Evolutionary conservation across 2,113 vertebrate genomes (phyloP).

Genomic region (Gasterosteus aculeatus): DNA sequence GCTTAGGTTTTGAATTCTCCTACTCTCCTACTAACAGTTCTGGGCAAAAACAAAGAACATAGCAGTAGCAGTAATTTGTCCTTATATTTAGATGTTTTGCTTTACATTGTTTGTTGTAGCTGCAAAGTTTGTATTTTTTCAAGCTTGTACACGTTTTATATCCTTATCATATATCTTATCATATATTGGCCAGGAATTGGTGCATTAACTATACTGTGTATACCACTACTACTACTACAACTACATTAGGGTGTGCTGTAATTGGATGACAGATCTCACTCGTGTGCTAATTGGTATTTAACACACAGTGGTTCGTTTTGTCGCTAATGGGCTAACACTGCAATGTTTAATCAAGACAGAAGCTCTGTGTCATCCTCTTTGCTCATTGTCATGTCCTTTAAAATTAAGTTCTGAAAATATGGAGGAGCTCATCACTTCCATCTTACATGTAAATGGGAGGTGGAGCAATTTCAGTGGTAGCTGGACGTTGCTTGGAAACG

Average conservation of each 20-base stretch:
- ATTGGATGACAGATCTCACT: not conserved
- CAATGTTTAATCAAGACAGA: not conserved
- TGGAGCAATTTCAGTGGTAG: constrained; percentile 2
- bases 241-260: not conserved
- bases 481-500: constrained; percentile 31
- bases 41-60: not conserved
- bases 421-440: not conserved
- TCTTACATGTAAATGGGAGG: not conserved
- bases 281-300: not conserved
- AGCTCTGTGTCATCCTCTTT: not conserved
- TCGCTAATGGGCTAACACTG: not conserved
- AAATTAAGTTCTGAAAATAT: not conserved
- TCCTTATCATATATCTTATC: too few species aligned
- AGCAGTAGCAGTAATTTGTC: not conserved
- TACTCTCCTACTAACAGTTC: not conserved
- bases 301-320: not conserved
- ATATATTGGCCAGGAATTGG: not conserved
- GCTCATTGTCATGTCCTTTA: not conserved
- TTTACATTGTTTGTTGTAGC: not conserved
- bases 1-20: not conserved
- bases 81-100: not conserved
- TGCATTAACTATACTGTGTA: not conserved
- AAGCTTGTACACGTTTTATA: not conserved
- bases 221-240: not conserved
- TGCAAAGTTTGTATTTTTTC: not conserved